A percentile compares a stretch with the other conserved stretches of the same genome.
phyloP scores from a whole-genome alignment of 2,797 vertebrate species.

The Eleutherodactylus coqui region DNA sequence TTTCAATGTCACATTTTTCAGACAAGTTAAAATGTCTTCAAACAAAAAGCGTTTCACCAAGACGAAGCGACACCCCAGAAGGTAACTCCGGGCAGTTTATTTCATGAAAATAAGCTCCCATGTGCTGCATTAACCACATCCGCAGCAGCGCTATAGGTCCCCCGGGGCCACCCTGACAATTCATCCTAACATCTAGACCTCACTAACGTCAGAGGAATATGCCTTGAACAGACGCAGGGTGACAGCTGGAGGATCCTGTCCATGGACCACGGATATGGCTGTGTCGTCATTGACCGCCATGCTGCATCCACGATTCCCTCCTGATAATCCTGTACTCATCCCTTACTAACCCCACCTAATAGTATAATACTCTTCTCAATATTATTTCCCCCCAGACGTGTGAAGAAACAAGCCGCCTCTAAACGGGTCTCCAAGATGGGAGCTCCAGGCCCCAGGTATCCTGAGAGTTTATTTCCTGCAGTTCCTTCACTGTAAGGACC shows the following conservation, averaged over 20 bases:
- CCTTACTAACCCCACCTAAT: neutral
- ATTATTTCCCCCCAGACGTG: conserved; percentile 79
- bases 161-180: neutral
- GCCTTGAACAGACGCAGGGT: neutral
- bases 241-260: neutral
- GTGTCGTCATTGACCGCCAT: neutral
- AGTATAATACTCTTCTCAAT: neutral
- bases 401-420: conserved; percentile 80
- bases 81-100: conserved; percentile 40
- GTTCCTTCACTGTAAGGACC: conserved; percentile 9
- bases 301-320: neutral
- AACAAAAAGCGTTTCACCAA: conserved; percentile 36
- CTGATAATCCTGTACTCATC: too few relatives aligned
- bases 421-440: conserved; percentile 53
- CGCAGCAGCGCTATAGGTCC: neutral
- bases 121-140: neutral
- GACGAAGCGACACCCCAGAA: neutral
- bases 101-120: conserved; percentile 27
- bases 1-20: conserved; percentile 30
- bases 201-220: neutral
- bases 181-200: neutral
- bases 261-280: too few relatives aligned
- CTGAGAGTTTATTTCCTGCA: conserved; percentile 42
- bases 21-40: conserved; percentile 37
- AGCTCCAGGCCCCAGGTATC: conserved; percentile 28